Evolutionary conservation across 2,797 vertebrate genomes (phyloP), one percentile per base, ranked within the genome.

Genomic region (Acanthis flammea): DNA sequence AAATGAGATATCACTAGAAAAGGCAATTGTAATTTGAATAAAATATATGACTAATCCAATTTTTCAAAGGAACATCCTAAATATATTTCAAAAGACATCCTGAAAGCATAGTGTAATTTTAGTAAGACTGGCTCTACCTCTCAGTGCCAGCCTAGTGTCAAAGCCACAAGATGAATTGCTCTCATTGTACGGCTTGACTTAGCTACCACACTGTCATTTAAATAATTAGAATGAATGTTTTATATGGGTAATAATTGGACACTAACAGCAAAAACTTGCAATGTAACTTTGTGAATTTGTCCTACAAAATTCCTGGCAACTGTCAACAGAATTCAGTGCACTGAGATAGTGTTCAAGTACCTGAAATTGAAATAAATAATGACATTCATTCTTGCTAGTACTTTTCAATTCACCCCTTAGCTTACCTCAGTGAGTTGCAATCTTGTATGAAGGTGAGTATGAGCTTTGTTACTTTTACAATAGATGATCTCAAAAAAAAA

Each of bases 401-500:
- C 42, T 85, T 82, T 71, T 37, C 83, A 68, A 74, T 53, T 92
- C 19, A 25, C 28, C 14, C 19, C 12, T 88, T 62, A 90, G 35
- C 50, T 70, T 75, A 53, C 19, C 9, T 51, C 45, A 60, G 1
- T 60, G 44, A 91, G 44, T 14, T 63, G 25, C 30, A 45, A 6
- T 70, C 22, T 77, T 66, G 10, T 70, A 51, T 86, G 70, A 95
- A 51, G 14, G 22, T 82, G 57, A 63, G 19, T 63, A 48, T 42
- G 61, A 55, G 30, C 27, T 79, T 61, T 31, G 14, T 73, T 74
- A 54, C 39, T 62, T 94, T 88, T 90, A n/a, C 16, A 70, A 22
- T 48, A 30, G 24, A 77, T 82, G 81, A 33, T 66, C 45, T 86
- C 10, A 47, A 62, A 91, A 88, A 91, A 88, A 88, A 37, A 61